Conservation (phyloP, 2,797 vertebrate genomes). For the Neomorphus geoffroyi region DNA sequence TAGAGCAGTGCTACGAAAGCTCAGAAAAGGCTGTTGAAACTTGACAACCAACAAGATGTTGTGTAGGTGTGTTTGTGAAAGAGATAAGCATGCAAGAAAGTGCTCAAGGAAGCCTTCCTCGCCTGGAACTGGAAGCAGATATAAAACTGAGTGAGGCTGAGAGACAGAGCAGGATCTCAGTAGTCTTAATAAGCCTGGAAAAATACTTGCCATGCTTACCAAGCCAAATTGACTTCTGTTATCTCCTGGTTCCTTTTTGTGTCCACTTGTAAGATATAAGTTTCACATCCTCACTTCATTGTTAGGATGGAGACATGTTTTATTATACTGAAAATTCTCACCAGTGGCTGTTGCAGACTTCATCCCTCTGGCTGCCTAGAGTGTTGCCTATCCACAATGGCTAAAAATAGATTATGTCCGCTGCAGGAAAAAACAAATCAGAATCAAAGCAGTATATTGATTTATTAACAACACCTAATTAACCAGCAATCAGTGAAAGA, state of each 20-base stretch:
- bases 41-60: conserved; percentile 48
- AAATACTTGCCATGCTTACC: not conserved
- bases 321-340: not conserved
- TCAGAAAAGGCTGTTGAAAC: conserved; percentile 23
- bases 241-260: not conserved
- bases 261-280: not conserved
- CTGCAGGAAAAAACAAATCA: not conserved
- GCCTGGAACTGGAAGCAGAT: conserved; percentile 8
- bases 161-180: conserved; percentile 9
- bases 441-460: conserved; percentile 1
- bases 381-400: not conserved
- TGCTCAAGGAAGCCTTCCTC: not conserved
- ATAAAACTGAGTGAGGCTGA: not conserved
- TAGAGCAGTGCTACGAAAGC: not conserved
- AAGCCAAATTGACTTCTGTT: not conserved
- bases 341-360: accelerated
- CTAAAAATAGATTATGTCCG: not conserved
- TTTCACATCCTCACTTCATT: not conserved
- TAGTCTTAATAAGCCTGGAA: not conserved
- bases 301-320: not conserved
- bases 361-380: not conserved
- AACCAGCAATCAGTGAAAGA: conserved; percentile 6
- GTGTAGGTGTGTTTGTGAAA: conserved; percentile 57
- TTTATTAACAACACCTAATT: conserved; percentile 27
- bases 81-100: not conserved